Conservation (phyloP, 2,888 invertebrate species). For the Drosophila recens region DNA sequence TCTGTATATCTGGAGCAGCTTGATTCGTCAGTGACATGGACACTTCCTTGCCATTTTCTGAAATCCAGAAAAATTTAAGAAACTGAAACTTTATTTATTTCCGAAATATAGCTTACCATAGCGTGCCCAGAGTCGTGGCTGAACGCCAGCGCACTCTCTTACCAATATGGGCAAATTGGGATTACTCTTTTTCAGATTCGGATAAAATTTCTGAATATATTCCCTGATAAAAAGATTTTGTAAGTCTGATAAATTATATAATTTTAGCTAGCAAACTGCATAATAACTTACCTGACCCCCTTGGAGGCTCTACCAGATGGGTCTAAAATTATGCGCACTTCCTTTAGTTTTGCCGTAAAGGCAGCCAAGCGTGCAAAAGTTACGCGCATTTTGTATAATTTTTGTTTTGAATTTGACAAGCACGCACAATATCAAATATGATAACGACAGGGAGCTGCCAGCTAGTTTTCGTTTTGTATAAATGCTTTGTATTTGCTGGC, state of each 20-base stretch:
- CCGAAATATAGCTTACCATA: conserved; percentile 89
- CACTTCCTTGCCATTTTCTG: conserved; percentile 92
- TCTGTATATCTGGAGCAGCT: conserved; percentile 89
- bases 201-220: conserved; percentile 95
- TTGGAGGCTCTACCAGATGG: conserved; percentile 93
- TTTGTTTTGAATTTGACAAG: conserved; percentile 23
- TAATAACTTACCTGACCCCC: conserved; percentile 93
- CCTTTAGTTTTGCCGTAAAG: conserved; percentile 92
- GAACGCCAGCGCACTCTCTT: conserved; percentile 95
- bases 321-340: conserved; percentile 96
- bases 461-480: too few relatives aligned
- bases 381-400: conserved; percentile 76
- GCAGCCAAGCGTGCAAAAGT: conserved; percentile 86
- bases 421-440: conserved; percentile 35
- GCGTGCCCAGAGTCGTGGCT: conserved; percentile 95
- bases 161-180: conserved; percentile 96
- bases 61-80: conserved; percentile 72
- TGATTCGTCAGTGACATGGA: conserved; percentile 90
- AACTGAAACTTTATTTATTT: too few relatives aligned
- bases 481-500: conserved; percentile 7
- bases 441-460: conserved; percentile 36
- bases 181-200: conserved; percentile 93
- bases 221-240: conserved; percentile 87
- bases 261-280: background rate
- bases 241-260: conserved; percentile 56